Base-by-base conservation (phyloP, 92 coral and sea anemone genomes). In the Zoanthus sansibaricus region DNA sequence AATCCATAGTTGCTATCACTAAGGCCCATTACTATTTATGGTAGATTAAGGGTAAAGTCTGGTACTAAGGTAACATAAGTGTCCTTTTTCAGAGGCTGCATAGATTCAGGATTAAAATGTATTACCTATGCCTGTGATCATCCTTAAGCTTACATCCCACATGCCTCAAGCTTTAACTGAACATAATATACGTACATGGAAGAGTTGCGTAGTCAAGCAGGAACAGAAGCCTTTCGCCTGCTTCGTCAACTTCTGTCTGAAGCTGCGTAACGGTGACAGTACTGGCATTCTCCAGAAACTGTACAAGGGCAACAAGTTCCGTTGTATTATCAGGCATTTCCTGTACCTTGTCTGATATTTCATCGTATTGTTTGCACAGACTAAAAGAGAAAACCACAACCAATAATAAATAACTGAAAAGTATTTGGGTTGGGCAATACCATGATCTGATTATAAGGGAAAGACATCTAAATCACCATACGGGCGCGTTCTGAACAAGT, bases 281-380 rank as follows among this genome's bases (percentile, higher is more conserved):
- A 78, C 97, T 97, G 20, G 99, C 99, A 14, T 95, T 91, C 87
- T 93, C 99, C 88, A 97, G 68, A 91, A 87, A 97, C 69, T 97
- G 93, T 6, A 97, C 95, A 79, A 97, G 85, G 13, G 95, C 88
- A 56, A 97, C 99, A 66, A 97, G 78, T 91, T 97, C 99, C 32
- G 94, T 91, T 62, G 98, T 97, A 86, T 93, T 97, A 86, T 90
- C 96, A 21, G 99, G 99, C 99, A 97, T 97, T 74, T 97, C 99
- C 61, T 97, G 99, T 75, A 97, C 99, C 71, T 97, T 97, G 94
- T 97, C 99, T 21, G 99, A 97, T 68, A 97, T 95, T 54, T 97
- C 99, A 73, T 97, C 99, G 82, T 97, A 97, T 59, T 96, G 94
- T 32, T 86, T 93, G 82, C 99, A 97, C 72, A 97, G 55, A 16